phyloP scores from a whole-genome alignment of 1,140 invertebrate species.

The Musca vetustissima region DNA sequence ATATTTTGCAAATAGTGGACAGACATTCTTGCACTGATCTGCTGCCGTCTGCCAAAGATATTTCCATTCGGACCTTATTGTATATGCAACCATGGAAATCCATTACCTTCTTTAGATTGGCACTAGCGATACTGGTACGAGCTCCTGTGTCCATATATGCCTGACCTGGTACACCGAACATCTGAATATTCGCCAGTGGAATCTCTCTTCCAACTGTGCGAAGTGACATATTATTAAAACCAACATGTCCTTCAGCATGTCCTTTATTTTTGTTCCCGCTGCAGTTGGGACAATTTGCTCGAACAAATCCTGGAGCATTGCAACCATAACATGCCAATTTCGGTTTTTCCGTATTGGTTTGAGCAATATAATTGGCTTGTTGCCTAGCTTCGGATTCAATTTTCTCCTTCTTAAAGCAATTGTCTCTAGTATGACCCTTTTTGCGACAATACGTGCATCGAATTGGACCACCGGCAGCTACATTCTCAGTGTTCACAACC shows the following conservation, averaged over 20 bases:
- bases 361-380: slow-evolving; percentile 5
- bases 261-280: background rate
- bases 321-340: slow-evolving; percentile 15
- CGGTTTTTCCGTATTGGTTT: background rate
- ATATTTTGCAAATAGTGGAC: background rate
- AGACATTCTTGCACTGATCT: background rate
- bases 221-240: background rate
- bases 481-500: background rate
- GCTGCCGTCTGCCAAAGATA: background rate
- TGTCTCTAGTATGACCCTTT: background rate
- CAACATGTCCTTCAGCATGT: background rate
- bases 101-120: slow-evolving; percentile 1
- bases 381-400: background rate
- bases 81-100: background rate
- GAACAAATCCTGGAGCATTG: background rate
- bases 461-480: background rate
- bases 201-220: slow-evolving; percentile 8
- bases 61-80: background rate
- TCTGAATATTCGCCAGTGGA: background rate
- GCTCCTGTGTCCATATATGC: slow-evolving; percentile 27
- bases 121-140: slow-evolving; percentile 22
- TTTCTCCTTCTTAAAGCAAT: background rate
- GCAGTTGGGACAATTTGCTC: background rate
- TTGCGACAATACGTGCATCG: slow-evolving; percentile 13
- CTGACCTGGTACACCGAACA: slow-evolving; percentile 12